Base-by-base conservation (phyloP, 1,140 invertebrate species). In the Vanessa tameamea region DNA sequence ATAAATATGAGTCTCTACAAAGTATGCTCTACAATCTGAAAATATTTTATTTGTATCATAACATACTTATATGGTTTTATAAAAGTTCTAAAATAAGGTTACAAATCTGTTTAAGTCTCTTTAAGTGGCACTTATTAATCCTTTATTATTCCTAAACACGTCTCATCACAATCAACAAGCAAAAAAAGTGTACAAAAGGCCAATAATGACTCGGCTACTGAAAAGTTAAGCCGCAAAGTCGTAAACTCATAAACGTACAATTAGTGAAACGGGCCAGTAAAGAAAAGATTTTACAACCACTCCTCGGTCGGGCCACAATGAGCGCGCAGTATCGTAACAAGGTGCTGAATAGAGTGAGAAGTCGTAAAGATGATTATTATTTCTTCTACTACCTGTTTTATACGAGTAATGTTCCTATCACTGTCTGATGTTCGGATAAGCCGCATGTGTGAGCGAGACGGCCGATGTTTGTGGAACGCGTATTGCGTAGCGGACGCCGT, bases 331-430 rank as follows among this genome's bases (percentile, higher is more conserved):
- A 92, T 92, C 91, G 89, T 93, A 93, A 93, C 91, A 92, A 92
- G 91, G 92, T 93, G 92, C 90, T 91, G 92, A 93, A 93, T 93
- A 93, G 93, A 93, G 92, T 93, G 93, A 93, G 92, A 93, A 93
- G 90, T 93, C 89, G 89, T 93, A 93, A 93, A 93, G 90, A 92
- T 93, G 92, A 93, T 93, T 93, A 93, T 93, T 93, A 93, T 93
- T 93, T 93, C 92, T 92, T 93, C 91, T 93, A 93, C 92, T 93
- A 93, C 92, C 93, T 93, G 93, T 93, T 93, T 93, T 92, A 76
- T 76, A 68, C 65, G 74, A 76, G 74, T 89, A 88, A 83, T 88
- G 86, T 81, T 80, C 71, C 73, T 85, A 59, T 81, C 76, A 64
- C 83, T 78, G 74, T 93, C 85, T 80, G 84, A 72, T 74, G 90